These are phyloP conservation scores for Bombus pascuorum DNA, from an alignment of 1,140 invertebrate genomes.

Conservation along the genomic window DNA sequence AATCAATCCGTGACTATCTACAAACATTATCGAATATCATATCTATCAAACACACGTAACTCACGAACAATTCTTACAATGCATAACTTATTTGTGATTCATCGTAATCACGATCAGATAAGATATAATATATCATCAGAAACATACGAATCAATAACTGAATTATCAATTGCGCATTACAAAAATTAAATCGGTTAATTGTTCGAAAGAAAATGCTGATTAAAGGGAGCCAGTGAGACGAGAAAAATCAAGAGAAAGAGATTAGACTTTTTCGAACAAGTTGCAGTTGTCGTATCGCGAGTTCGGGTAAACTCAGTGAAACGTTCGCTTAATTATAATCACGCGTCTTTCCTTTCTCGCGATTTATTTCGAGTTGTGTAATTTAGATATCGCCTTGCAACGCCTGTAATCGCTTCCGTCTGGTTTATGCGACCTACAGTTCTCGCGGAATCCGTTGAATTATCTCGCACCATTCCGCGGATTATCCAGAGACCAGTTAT, in stretches of 20 bases:
- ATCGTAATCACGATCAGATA: no score
- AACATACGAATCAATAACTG: neutral
- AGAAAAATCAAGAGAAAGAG: neutral
- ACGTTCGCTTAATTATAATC: neutral
- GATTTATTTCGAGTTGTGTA: constrained; percentile 55
- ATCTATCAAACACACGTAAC: neutral
- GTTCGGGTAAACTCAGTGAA: no score
- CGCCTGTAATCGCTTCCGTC: constrained; percentile 36
- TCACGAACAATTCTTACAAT: no score
- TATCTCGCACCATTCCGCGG: constrained; percentile 30
- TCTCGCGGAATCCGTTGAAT: constrained; percentile 29
- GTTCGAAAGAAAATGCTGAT: neutral
- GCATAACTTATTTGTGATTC: no score
- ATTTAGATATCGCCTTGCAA: constrained; percentile 27
- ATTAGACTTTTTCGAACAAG: neutral
- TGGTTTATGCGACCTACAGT: constrained; percentile 16
- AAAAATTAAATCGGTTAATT: neutral
- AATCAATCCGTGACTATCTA: neutral
- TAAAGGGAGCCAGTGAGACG: neutral
- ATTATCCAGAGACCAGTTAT: constrained; percentile 30
- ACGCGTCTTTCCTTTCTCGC: constrained; percentile 28
- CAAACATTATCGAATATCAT: neutral
- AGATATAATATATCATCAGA: no score
- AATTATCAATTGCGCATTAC: neutral
- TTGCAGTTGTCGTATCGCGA: no score